A percentile compares a stretch with the other conserved stretches of the same genome.
phyloP scores from a whole-genome alignment of 2,113 vertebrate genomes.

The Neogale vison region DNA sequence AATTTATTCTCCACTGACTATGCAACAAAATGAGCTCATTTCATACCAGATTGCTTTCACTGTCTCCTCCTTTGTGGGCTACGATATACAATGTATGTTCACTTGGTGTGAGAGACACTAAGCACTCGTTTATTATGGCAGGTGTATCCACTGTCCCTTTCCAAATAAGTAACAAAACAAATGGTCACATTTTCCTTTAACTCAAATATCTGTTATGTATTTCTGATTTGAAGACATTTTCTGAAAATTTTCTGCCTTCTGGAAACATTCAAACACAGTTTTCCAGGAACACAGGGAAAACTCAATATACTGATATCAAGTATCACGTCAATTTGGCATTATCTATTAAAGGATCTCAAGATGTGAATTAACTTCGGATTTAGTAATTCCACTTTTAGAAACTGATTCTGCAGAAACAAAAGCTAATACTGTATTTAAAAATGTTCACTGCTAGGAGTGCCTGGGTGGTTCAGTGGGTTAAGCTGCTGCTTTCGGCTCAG shows the following conservation, averaged over 20 bases:
- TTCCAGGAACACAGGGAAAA: slow-evolving; percentile 13
- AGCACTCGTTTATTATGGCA: background rate
- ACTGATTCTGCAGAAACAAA: background rate
- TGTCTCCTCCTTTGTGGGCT: background rate
- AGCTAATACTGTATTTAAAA: background rate
- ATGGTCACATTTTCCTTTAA: background rate
- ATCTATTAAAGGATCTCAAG: slow-evolving; percentile 26
- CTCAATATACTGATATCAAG: slow-evolving; percentile 17
- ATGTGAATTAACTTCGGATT: slow-evolving; percentile 39
- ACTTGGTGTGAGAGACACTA: background rate
- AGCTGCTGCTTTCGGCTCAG: too few relatives aligned
- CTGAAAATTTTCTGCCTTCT: slow-evolving; percentile 24
- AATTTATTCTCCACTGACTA: background rate
- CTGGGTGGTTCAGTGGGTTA: too few relatives aligned
- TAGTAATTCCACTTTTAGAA: background rate
- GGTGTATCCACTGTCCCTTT: background rate
- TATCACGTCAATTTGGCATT: slow-evolving; percentile 25
- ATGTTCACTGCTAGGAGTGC: background rate
- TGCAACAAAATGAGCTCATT: background rate
- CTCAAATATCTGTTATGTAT: background rate
- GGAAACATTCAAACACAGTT: slow-evolving; percentile 1
- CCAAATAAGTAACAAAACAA: background rate
- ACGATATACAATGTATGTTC: background rate
- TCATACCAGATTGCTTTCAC: background rate
- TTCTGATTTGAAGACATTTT: slow-evolving; percentile 10